A percentile compares a stretch with the other conserved stretches of the same genome.
Evolutionary conservation across 2,888 invertebrate genomes (phyloP).

Genomic region (Malthinus seriepunctatus): DNA sequence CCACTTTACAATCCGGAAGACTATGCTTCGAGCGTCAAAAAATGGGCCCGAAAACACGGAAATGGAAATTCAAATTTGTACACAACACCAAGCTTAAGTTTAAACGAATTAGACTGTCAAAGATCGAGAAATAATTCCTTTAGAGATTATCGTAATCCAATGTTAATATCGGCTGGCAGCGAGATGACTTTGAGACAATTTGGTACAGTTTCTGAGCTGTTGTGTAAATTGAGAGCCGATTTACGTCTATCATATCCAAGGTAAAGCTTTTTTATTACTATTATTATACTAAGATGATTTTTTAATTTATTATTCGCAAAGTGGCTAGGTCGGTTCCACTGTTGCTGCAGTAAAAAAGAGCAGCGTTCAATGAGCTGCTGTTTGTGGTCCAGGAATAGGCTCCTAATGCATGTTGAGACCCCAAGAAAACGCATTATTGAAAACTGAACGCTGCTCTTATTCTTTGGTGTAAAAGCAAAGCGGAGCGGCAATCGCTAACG

Average conservation of each 20-base stretch:
- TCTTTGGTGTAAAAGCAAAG: too few species aligned
- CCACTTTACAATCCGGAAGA: constrained; percentile 91
- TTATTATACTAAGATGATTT: not conserved
- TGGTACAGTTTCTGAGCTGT: constrained; percentile 82
- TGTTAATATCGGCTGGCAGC: constrained; percentile 67
- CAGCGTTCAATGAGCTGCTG: too few species aligned
- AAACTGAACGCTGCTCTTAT: too few species aligned
- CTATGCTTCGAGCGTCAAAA: constrained; percentile 77
- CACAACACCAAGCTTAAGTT: constrained; percentile 36
- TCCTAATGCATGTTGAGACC: too few species aligned
- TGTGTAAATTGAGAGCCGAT: constrained; percentile 85
- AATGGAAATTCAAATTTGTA: constrained; percentile 50
- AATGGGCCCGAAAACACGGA: constrained; percentile 73
- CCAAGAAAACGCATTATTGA: too few species aligned
- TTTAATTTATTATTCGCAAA: too few species aligned
- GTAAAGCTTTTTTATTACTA: constrained; percentile 55
- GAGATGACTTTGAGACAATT: constrained; percentile 90
- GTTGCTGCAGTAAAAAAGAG: too few species aligned
- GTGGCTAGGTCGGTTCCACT: too few species aligned
- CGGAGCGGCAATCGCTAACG: too few species aligned
- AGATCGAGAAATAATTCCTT: constrained; percentile 43
- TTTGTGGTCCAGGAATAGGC: too few species aligned
- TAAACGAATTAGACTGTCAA: constrained; percentile 41
- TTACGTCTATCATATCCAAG: constrained; percentile 86
- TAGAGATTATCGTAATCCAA: constrained; percentile 65